These are phyloP conservation scores for Papilio polytes DNA, from an alignment of 1,140 invertebrate genomes.

Conservation along the genomic window DNA sequence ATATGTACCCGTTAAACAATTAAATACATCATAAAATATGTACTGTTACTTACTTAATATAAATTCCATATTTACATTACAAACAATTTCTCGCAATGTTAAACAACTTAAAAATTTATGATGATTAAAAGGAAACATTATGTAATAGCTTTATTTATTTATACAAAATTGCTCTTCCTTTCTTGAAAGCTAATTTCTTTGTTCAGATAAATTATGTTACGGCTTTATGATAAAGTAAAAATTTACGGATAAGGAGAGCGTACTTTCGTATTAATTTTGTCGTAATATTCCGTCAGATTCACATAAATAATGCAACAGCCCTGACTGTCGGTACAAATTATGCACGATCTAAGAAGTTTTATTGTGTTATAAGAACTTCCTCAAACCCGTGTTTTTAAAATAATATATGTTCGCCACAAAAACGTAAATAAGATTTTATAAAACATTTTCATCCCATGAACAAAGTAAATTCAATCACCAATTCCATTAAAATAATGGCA, in stretches of 20 bases:
- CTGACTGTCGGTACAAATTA: not conserved
- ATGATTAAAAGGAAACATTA: conserved; percentile 25
- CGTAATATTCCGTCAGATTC: conserved; percentile 17
- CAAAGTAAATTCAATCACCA: not conserved
- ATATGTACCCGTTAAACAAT: not conserved
- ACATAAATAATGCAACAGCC: conserved; percentile 24
- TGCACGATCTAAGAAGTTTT: not conserved
- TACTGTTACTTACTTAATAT: not conserved
- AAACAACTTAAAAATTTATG: not conserved
- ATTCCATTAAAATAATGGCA: not conserved
- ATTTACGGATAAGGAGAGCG: not conserved
- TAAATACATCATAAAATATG: not conserved
- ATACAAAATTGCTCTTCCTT: conserved; percentile 7
- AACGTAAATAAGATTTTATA: not conserved
- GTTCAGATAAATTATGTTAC: conserved; percentile 22
- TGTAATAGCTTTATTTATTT: conserved; percentile 19
- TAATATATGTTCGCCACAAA: not conserved
- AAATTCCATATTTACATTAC: not conserved
- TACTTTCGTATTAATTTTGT: conserved; percentile 9
- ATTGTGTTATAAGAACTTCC: not conserved
- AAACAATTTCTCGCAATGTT: conserved; percentile 18
- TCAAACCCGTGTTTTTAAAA: not conserved
- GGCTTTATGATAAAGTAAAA: conserved; percentile 24
- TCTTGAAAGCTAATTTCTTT: conserved; percentile 28
- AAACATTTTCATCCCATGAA: not conserved